Evolutionary conservation across 37 sponge, comb jelly and placozoan species (phyloP), one percentile per base, ranked within the genome.

Genomic region (Halisarca cf. caerulea): DNA sequence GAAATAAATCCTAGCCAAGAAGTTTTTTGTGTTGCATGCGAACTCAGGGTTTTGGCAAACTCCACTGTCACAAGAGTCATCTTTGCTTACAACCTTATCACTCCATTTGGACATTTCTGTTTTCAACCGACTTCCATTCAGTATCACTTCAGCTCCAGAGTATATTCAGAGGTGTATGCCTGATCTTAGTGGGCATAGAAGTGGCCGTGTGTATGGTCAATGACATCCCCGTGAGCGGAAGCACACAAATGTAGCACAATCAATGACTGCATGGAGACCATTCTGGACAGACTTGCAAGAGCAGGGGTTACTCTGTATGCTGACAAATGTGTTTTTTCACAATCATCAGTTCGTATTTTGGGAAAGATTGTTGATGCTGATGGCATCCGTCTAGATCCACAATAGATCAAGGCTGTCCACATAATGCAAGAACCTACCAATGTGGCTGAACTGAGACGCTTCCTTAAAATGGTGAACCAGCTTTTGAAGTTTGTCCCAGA

Each of bases 41-140:
- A 78, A 85, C 44, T 78, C 83, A 85, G 78, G 86, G 9, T 85
- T 85, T 28, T 85, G 86, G 64, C 61, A 85, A 55, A 62, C 78
- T 9, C 34, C 51, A 61, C 61, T 85, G 15, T 59, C 40, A 20
- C 36, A 15, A 34, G 59, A 78, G 32, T 78, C 61, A 42, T 35
- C 86, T 21, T 25, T 38, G 0, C 66, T 83, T 15, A 66, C 51
- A 3, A 81, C 61, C 5, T 81, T 81, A 59, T 81, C 41, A 81
- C 82, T 20, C 82, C 82, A 0, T 83, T 83, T 37, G 83, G 83
- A 18, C 23, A 71, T 37, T 83, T 44, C 40, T 70, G 71, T 70
- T 66, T n/a, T 83, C 34, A 66, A 83, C 37, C 83, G 53, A 33
- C 68, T 83, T 2, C 83, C 83, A 9, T 66, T 83, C 37, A 7